Percentiles rank a stretch among this genome's conserved stretches.
phyloP scores from a whole-genome alignment of 2,888 invertebrate genomes.

The Catocala sponsa region DNA sequence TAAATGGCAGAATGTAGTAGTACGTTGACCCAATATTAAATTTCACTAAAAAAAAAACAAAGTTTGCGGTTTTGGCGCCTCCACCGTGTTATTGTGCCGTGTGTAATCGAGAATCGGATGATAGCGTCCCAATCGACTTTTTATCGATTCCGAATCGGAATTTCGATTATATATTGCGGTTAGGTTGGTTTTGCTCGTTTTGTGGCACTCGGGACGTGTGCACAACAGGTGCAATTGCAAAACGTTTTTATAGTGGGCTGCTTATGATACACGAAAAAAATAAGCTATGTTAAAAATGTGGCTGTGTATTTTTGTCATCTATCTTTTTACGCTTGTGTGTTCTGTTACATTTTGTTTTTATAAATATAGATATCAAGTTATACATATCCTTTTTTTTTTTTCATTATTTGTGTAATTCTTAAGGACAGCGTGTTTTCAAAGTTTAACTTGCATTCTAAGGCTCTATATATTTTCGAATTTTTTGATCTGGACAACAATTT shows the following conservation, averaged over 20 bases:
- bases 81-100: conserved; percentile 15
- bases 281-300: no score
- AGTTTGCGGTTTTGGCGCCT: conserved; percentile 56
- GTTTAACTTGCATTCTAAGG: no score
- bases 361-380: no score
- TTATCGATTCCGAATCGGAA: conserved; percentile 46
- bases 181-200: conserved; percentile 32
- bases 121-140: conserved; percentile 48
- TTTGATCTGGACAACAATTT: no score
- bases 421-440: no score
- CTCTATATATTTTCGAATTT: no score
- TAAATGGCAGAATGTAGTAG: conserved; percentile 31
- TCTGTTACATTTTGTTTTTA: no score
- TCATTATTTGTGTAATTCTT: no score
- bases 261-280: no score
- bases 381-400: no score
- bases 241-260: neutral
- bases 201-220: conserved; percentile 28
- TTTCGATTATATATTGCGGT: conserved; percentile 53
- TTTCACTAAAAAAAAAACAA: conserved; percentile 39
- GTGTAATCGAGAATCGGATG: conserved; percentile 37
- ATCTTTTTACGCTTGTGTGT: no score
- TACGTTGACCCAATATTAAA: conserved; percentile 58
- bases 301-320: no score
- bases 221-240: conserved; percentile 25